Percentiles rank a stretch among this genome's conserved stretches.
These are phyloP conservation scores for Clamator glandarius DNA, from an alignment of 2,797 vertebrate species.

Conservation along the genomic window DNA sequence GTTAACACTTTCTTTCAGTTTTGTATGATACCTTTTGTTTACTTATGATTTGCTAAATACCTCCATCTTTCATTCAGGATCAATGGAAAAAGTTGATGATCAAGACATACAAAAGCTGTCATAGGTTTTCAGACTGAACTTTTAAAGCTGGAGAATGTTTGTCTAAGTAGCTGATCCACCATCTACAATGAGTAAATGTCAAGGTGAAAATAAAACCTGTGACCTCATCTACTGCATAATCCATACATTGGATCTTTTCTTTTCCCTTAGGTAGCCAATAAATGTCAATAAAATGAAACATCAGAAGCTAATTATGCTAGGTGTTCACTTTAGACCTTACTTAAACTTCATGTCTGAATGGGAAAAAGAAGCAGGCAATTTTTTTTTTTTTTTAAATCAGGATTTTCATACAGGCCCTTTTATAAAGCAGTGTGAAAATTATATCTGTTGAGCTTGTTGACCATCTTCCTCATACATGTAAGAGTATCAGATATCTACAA, in stretches of 20 bases:
- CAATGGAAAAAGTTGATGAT: not conserved
- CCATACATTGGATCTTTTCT: conserved; percentile 24
- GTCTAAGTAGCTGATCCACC: conserved; percentile 18
- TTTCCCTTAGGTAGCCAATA: conserved; percentile 17
- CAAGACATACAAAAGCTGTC: not conserved
- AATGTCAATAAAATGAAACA: conserved; percentile 20
- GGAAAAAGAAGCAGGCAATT: not conserved
- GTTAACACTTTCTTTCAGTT: not conserved
- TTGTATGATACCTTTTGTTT: not conserved
- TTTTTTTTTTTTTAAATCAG: not conserved
- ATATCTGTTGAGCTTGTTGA: not conserved
- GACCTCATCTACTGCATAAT: conserved; percentile 26
- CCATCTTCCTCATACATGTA: not conserved
- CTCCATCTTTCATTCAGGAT: not conserved
- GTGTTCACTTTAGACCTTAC: not conserved
- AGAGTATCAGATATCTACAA: not conserved
- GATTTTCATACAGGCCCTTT: not conserved
- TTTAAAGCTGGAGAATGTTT: conserved; percentile 49
- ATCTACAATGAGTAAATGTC: conserved; percentile 41
- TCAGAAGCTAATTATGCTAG: conserved; percentile 10
- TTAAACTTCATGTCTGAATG: not conserved
- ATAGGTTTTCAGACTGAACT: conserved; percentile 31
- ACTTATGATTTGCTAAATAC: not conserved
- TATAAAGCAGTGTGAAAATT: not conserved
- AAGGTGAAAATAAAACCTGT: conserved; percentile 49